Base-by-base conservation (phyloP, 2,113 vertebrate genomes). In the Chinchilla lanigera region DNA sequence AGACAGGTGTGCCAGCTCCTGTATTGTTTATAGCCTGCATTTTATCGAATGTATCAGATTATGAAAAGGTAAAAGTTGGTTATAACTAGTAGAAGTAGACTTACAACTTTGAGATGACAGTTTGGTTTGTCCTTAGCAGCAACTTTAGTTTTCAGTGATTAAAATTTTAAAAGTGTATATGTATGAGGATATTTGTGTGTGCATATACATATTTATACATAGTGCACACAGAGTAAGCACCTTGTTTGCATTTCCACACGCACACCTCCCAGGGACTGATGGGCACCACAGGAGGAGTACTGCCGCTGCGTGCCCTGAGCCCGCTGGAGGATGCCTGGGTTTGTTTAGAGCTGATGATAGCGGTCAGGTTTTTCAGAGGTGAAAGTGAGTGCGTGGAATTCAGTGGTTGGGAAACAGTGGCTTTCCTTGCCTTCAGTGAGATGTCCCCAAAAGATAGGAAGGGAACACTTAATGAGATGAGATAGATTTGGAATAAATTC, bases 381-480 rank as follows among this genome's bases (percentile, higher is more conserved):
- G 85, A 95, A 96, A 82, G 92, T 92, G 96, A 93, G 95, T 81
- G 47, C 87, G 54, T 86, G 78, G 75, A 95, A 75, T 92, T 93
- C 92, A 89, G 78, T 96, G 47, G 13, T 97, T 96, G 54, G 58
- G 97, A 97, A 95, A 71, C 41, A 85, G 47, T 86, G 4, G 33
- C 58, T 89, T 96, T 85, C 94, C 85, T 80, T 93, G 63, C 65
- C 93, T 93, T 95, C 69, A 93, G 52, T 94, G 89, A 97, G 75
- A 86, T 86, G 65, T 82, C 89, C 96, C 95, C 69, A 73, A 91
- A 85, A 94, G 95, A 85, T 83, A 97, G 90, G 87, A 89, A 60
- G 95, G 86, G 90, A 90, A 85, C 41, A 78, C 24, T 65, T 94
- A 69, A n/a, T 92, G 35, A 77, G 89, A 78, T 35, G 56, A 73